Base-by-base conservation (phyloP, 2,888 invertebrate genomes). In the Hirudinaria manillensis region DNA sequence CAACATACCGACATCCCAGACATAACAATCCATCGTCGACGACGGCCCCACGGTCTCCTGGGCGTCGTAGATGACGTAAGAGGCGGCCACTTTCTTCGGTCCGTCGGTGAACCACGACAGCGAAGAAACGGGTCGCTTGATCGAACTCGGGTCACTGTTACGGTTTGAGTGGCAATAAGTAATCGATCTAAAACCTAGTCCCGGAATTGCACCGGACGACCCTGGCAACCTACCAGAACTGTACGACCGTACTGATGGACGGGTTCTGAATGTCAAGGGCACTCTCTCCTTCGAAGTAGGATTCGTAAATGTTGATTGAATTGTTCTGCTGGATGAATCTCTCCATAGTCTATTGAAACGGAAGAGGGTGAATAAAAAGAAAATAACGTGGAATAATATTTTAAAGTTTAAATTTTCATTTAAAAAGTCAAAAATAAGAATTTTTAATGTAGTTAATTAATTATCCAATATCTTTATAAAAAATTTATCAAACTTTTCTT, bases 101-200 rank as follows among this genome's bases (percentile, higher is more conserved):
- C 86, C 86, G 82, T 94, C 94, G 0, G 93, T 91, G 71, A 93
- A 93, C 94, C 94, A 96, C 1, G 93, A 93, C 66, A 95, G 88
- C 79, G 92, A 90, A 32, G 85, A 83, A 24, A 84, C 83, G 76
- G 85, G 84, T 77, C 86, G 79, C 75, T 85, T 84, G 56, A 82
- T 78, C 75, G 83, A 83, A 81, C 83, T 84, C 24, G 85, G 85
- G 81, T 86, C 86, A 81, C 86, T 86, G 65, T 21, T 19, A 0
- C 1, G 3, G 68, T 68, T 34, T 34, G n/a, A 61, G 19, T 6
- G 29, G 24, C n/a, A 61, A 27, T 61, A 21, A 7, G 1, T 16
- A 27, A 4, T 53, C 13, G 13, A 61, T 61, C 10, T 45, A 7
- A 45, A 45, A 45, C 45, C 45, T n/a, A n/a, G n/a, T n/a, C 45